Conservation (phyloP, 2,888 invertebrate genomes). For the Phymatocera aterrima region DNA sequence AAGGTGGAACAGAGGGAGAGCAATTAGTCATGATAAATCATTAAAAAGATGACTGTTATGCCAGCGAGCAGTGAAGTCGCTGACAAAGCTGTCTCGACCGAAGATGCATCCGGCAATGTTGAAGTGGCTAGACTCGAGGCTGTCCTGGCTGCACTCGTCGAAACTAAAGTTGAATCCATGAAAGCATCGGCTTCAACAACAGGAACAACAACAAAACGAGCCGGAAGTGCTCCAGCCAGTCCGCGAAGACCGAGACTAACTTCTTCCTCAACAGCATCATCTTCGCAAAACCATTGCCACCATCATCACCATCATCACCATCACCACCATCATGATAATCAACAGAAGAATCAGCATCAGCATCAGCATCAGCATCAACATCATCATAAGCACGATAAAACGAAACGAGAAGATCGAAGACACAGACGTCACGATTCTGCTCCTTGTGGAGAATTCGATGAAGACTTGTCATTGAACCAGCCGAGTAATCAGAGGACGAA, state of each 20-base stretch:
- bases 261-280: slow-evolving; percentile 74
- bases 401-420: slow-evolving; percentile 58
- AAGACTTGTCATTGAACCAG: slow-evolving; percentile 53
- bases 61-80: slow-evolving; percentile 75
- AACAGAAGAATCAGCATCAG: slow-evolving; percentile 56
- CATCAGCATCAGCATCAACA: slow-evolving; percentile 58
- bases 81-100: slow-evolving; percentile 85
- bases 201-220: slow-evolving; percentile 73
- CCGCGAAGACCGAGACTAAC: slow-evolving; percentile 73
- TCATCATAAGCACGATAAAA: slow-evolving; percentile 57
- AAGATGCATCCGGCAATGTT: slow-evolving; percentile 75
- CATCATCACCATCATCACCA: slow-evolving; percentile 64
- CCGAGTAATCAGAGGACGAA: slow-evolving; percentile 50
- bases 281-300: slow-evolving; percentile 70
- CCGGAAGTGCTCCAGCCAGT: slow-evolving; percentile 73
- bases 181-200: slow-evolving; percentile 70
- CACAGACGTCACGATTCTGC: slow-evolving; percentile 69
- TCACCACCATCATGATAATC: slow-evolving; percentile 62
- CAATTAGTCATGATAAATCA: slow-evolving; percentile 22
- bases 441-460: slow-evolving; percentile 66
- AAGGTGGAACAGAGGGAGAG: slow-evolving; percentile 32
- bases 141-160: slow-evolving; percentile 83
- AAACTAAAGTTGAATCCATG: slow-evolving; percentile 83
- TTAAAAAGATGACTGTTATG: slow-evolving; percentile 69
- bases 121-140: slow-evolving; percentile 83